Conservation (phyloP, 2,113 vertebrate genomes). For the Pantherophis guttatus region DNA sequence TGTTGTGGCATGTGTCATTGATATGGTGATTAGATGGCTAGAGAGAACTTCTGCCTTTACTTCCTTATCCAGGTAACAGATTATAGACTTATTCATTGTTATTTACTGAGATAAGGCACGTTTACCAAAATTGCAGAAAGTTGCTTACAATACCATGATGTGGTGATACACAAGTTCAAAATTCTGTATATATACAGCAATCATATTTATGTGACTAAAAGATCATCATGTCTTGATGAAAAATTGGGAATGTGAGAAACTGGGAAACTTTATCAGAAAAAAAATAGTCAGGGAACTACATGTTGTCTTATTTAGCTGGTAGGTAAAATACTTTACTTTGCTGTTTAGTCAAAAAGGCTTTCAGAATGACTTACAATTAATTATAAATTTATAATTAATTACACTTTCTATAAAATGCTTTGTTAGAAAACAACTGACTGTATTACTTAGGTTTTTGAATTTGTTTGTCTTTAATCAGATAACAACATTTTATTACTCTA, state of each 20-base stretch:
- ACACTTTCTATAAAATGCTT: not conserved
- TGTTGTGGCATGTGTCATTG: conserved; percentile 98
- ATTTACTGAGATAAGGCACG: conserved; percentile 55
- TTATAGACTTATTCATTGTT: conserved; percentile 62
- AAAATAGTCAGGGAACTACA: not conserved
- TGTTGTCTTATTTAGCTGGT: not conserved
- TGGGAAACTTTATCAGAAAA: not conserved
- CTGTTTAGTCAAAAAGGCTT: not conserved
- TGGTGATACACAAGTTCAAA: conserved; percentile 15
- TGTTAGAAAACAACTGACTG: not conserved
- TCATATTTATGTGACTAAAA: not conserved
- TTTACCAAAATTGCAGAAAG: conserved; percentile 51
- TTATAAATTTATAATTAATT: not conserved
- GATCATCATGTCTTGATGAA: not conserved
- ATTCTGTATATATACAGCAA: not conserved
- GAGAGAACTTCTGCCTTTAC: conserved; percentile 80
- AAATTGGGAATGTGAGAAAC: not conserved
- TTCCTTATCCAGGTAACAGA: conserved; percentile 72
- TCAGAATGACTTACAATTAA: not conserved
- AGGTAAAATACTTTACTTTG: not conserved
- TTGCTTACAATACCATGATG: not conserved
- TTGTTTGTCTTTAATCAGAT: not conserved
- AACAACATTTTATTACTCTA: not conserved
- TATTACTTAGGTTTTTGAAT: not conserved
- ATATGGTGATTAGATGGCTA: conserved; percentile 97